Evolutionary conservation across 2,888 invertebrate species (phyloP), one percentile per base, ranked within the genome.

Genomic region (Drosophila affinis): DNA sequence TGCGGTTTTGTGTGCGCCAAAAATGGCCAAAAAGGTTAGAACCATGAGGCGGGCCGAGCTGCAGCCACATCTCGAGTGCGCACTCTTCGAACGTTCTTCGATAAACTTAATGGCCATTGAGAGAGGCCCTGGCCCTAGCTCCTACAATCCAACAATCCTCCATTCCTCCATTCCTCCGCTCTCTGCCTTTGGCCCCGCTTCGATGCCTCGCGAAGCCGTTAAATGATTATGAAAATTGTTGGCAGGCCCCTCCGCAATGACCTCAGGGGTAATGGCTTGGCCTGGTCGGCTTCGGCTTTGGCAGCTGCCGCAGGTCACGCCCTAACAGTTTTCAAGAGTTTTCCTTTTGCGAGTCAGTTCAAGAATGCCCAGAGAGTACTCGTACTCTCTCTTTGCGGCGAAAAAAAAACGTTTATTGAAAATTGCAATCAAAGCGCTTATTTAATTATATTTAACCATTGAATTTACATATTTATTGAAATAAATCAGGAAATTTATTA

Each of bases 51-150:
- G 32, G 52, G 27, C 34, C 7, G 14, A 27, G n/a, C 49, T 34
- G 51, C 72, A 59, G 72, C 62, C 74, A 53, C 73, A 72, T 53
- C 75, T 85, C 72, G 73, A 86, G 84, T 74, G 74, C 58, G 58
- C 75, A 64, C 74, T 73, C 75, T 77, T 87, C 52, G 80, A 84
- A 76, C 79, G 72, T 76, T 85, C 84, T 85, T 87, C 84, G 84
- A 87, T 87, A 72, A 87, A 82, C 85, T 82, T 87, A 85, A 87
- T 85, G 87, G 84, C 77, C 81, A 77, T 87, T 74, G 82, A 85
- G 87, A 70, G 77, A 60, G 70, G 63, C 74, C 57, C 45, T 65
- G 58, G 72, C 48, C 49, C 44, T 18, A 39, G 39, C 14, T 48
- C 12, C 32, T 17, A n/a, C 12, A 24, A 44, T 60, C 32, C 47